A percentile compares a stretch with the other conserved stretches of the same genome.
phyloP scores from a whole-genome alignment of 2,113 vertebrate species.

The Nipponia nippon region DNA sequence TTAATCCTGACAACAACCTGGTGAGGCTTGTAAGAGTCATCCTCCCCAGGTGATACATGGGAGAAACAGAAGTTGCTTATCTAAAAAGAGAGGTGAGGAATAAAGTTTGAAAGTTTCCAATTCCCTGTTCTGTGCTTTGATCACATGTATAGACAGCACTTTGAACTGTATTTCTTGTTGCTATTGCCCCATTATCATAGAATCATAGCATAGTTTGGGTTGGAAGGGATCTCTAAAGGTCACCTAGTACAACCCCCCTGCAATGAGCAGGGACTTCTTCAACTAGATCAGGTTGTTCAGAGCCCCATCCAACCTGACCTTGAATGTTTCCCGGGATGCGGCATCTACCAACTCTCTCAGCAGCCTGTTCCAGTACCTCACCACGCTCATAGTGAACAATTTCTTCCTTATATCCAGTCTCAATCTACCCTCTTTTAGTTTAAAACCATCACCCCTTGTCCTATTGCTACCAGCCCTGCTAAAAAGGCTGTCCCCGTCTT shows the following conservation, averaged over 20 bases:
- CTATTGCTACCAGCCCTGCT: accelerated
- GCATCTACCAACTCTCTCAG: background rate
- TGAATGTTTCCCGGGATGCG: background rate
- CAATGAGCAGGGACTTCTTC: background rate
- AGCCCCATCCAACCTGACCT: background rate
- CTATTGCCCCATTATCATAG: background rate
- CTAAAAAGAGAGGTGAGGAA: background rate
- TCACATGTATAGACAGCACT: background rate
- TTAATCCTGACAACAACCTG: constrained; percentile 51
- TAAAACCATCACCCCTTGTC: background rate
- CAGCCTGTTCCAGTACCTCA: background rate
- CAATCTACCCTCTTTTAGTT: background rate
- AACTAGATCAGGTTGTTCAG: background rate
- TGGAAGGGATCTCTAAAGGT: background rate
- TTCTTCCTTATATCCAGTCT: background rate
- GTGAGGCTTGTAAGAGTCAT: background rate
- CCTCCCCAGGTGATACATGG: background rate
- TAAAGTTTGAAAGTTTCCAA: background rate
- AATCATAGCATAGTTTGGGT: background rate
- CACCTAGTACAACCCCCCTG: background rate
- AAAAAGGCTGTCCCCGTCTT: background rate
- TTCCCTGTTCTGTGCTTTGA: background rate
- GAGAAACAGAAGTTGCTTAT: background rate
- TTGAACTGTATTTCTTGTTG: background rate
- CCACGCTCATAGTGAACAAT: too few species aligned